phyloP scores from a whole-genome alignment of 2,113 vertebrate species.

The Vulpes lagopus region DNA sequence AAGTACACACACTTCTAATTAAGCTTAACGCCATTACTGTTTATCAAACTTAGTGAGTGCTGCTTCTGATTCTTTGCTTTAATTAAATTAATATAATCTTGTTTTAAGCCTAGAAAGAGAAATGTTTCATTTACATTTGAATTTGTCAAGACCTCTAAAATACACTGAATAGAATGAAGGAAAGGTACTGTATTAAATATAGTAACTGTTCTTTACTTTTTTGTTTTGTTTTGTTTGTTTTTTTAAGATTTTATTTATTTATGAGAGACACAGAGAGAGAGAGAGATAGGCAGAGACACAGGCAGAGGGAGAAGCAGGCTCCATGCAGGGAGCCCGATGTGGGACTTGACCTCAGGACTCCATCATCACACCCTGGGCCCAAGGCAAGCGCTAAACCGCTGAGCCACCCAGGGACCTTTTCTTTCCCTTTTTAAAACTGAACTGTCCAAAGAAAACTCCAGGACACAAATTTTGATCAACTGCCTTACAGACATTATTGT shows the following conservation, averaged over 20 bases:
- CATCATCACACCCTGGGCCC: too few species aligned
- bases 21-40: neutral
- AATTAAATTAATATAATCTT: constrained; percentile 4
- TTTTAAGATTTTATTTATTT: too few species aligned
- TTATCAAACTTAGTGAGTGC: neutral
- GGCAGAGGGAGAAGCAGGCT: too few species aligned
- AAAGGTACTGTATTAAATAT: neutral
- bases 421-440: neutral
- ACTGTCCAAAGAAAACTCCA: neutral
- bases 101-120: neutral
- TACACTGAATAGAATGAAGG: neutral
- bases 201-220: neutral
- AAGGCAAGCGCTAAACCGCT: too few species aligned
- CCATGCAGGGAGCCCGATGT: too few species aligned
- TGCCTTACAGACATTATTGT: neutral
- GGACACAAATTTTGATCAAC: constrained; percentile 22
- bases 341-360: too few species aligned
- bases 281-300: too few species aligned
- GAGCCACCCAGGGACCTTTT: neutral
- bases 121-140: constrained; percentile 44
- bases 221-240: neutral
- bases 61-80: neutral
- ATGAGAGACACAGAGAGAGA: too few species aligned
- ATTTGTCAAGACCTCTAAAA: neutral
- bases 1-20: neutral